Conservation (phyloP, 2,797 vertebrate genomes). For the Danio kyathit region DNA sequence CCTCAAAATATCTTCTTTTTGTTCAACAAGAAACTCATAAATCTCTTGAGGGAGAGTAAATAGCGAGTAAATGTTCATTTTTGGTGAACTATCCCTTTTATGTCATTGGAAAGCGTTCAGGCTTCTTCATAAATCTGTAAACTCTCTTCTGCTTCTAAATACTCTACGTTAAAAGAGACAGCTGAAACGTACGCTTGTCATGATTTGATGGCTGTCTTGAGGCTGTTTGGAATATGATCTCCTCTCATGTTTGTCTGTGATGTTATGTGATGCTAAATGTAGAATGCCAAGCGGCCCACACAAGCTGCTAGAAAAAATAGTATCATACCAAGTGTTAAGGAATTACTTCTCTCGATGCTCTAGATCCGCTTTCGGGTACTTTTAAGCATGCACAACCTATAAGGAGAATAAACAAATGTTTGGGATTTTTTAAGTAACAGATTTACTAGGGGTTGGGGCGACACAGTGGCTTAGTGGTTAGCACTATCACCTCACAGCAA, state of each 20-base stretch:
- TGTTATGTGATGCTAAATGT: conserved; percentile 43
- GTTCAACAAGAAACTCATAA: too few relatives aligned
- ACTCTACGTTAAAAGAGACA: not conserved
- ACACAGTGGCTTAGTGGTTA: too few relatives aligned
- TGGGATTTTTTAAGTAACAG: too few relatives aligned
- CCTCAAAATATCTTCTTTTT: too few relatives aligned
- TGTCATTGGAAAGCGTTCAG: not conserved
- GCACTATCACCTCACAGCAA: too few relatives aligned
- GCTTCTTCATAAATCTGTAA: not conserved
- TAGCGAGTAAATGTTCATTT: too few relatives aligned
- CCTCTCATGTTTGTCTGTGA: conserved; percentile 30
- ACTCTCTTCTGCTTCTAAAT: not conserved
- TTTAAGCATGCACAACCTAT: too few relatives aligned
- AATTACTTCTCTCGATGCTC: not conserved
- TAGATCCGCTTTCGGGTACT: too few relatives aligned
- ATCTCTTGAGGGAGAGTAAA: too few relatives aligned
- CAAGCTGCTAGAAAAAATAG: conserved; percentile 35
- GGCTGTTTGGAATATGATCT: conserved; percentile 36
- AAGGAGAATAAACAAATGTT: too few relatives aligned
- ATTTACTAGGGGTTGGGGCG: too few relatives aligned
- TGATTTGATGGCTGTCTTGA: conserved; percentile 22
- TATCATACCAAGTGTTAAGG: conserved; percentile 8
- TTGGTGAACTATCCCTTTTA: too few relatives aligned
- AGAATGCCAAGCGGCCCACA: conserved; percentile 34
- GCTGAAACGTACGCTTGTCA: not conserved